Conservation (phyloP, 2,113 vertebrate genomes). For the Myanophis thanlyinensis region DNA sequence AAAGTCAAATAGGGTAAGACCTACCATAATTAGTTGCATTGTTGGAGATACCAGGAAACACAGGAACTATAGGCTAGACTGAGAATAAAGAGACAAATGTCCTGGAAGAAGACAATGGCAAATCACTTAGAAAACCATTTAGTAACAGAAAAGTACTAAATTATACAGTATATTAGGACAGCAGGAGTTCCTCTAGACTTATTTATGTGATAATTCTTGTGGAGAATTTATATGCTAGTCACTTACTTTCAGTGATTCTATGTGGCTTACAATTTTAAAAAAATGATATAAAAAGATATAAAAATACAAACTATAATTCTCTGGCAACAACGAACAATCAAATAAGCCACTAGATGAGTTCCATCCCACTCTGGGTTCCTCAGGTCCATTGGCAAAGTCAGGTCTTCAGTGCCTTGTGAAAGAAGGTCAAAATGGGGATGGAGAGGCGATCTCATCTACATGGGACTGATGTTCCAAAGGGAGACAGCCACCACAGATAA, state of each 20-base stretch:
- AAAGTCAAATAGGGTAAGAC: not conserved
- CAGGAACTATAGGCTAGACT: not conserved
- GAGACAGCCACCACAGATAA: too few species aligned
- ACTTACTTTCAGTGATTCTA: not conserved
- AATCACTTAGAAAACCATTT: too few species aligned
- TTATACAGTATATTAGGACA: not conserved
- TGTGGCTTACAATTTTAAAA: not conserved
- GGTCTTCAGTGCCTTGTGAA: too few species aligned
- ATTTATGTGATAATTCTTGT: not conserved
- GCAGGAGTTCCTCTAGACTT: not conserved
- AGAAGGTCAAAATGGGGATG: too few species aligned
- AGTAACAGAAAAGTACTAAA: not conserved
- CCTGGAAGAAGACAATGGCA: not conserved
- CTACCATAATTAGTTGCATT: not conserved
- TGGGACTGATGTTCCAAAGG: not conserved
- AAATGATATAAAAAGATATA: not conserved
- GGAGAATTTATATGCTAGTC: not conserved
- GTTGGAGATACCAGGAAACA: not conserved
- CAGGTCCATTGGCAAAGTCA: too few species aligned
- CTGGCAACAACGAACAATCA: not conserved
- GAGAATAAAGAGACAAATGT: not conserved
- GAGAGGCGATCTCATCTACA: not conserved
- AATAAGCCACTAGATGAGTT: not conserved
- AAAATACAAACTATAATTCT: not conserved
- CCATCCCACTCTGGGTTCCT: too few species aligned